These are phyloP conservation scores for Macrophya alboannulata DNA, from an alignment of 2,888 invertebrate species.

Conservation along the genomic window DNA sequence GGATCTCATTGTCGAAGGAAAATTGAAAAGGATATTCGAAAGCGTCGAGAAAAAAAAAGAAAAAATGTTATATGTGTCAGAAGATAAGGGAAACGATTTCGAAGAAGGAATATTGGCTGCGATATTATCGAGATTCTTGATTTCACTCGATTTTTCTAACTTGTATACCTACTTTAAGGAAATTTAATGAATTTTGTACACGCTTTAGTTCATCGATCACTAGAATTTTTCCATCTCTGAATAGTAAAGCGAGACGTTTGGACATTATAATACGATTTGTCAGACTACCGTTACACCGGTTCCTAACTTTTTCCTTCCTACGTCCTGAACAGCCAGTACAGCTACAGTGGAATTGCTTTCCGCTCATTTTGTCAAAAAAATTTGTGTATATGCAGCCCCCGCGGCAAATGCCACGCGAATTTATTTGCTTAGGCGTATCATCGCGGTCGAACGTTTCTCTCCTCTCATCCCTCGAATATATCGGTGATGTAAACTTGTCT, in stretches of 20 bases:
- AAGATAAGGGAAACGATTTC: not conserved
- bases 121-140: not conserved
- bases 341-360: slow-evolving; percentile 27
- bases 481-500: not conserved
- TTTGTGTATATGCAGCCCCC: slow-evolving; percentile 1
- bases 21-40: not conserved
- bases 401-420: slow-evolving; percentile 1
- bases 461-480: not conserved
- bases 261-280: slow-evolving; percentile 41
- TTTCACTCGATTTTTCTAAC: not conserved
- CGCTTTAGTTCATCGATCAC: not conserved
- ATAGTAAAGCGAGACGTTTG: slow-evolving; percentile 8
- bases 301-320: not conserved
- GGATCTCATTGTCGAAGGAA: not conserved
- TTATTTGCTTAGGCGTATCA: slow-evolving; percentile 41
- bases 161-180: not conserved
- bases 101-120: not conserved
- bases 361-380: slow-evolving; percentile 31
- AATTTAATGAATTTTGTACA: not conserved
- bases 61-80: not conserved
- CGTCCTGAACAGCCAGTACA: not conserved
- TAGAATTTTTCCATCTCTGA: not conserved
- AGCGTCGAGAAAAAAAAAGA: not conserved
- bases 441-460: not conserved
- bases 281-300: slow-evolving; percentile 3